Percentiles rank a stretch among this genome's conserved stretches.
Evolutionary conservation across 2,797 vertebrate genomes (phyloP).

Genomic region (Premnoplex brunnescens): DNA sequence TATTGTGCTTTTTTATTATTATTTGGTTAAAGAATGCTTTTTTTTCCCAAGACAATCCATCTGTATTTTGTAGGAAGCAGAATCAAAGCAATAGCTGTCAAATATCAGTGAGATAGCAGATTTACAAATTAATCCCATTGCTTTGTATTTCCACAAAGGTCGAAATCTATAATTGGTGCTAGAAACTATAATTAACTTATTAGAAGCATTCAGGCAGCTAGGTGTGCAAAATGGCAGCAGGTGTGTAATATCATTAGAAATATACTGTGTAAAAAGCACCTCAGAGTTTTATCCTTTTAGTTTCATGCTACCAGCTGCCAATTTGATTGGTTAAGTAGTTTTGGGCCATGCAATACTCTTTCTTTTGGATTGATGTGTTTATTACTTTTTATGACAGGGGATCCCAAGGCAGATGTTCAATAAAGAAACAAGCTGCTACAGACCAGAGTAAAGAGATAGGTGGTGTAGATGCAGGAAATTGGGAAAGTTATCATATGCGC

Average conservation of each 20-base stretch:
- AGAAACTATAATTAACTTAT: conserved; percentile 76
- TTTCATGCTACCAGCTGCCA: conserved; percentile 61
- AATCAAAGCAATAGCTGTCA: conserved; percentile 68
- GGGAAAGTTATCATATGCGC: conserved; percentile 81
- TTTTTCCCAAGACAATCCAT: conserved; percentile 62
- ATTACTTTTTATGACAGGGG: conserved; percentile 86
- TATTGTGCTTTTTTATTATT: conserved; percentile 64
- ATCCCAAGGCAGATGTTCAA: conserved; percentile 84
- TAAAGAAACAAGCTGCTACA: conserved; percentile 80
- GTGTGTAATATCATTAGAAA: conserved; percentile 43
- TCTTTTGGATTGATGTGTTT: conserved; percentile 85
- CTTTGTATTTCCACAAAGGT: conserved; percentile 66
- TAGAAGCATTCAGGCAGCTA: conserved; percentile 11
- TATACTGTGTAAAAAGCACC: conserved; percentile 35
- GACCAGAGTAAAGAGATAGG: conserved; percentile 76
- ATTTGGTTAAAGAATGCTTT: conserved; percentile 61
- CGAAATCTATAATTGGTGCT: conserved; percentile 71
- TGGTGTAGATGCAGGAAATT: conserved; percentile 79
- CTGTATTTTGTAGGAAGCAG: conserved; percentile 56
- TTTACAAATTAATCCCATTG: conserved; percentile 80
- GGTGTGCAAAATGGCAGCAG: conserved; percentile 34
- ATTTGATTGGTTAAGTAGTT: conserved; percentile 78
- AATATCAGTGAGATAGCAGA: conserved; percentile 63
- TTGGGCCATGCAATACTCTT: conserved; percentile 60
- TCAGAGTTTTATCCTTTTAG: conserved; percentile 30